These are phyloP conservation scores for Cryptus viduatorius DNA, from an alignment of 2,888 invertebrate species.

Conservation along the genomic window DNA sequence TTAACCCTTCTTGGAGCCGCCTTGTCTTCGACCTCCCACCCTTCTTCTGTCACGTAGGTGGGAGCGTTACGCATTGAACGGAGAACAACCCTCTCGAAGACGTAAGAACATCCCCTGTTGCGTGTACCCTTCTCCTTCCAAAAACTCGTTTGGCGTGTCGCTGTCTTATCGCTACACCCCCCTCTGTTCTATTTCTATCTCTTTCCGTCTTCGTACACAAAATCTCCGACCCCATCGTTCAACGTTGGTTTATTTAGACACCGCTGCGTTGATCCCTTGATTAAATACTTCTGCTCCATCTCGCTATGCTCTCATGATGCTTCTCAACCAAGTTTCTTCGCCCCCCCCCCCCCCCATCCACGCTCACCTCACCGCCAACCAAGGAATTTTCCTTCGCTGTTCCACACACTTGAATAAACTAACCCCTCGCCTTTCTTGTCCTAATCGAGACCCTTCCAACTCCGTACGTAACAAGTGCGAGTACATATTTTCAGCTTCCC, in stretches of 20 bases:
- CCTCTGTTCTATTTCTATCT: conserved; percentile 65
- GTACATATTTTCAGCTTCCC: conserved; percentile 10
- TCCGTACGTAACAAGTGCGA: not conserved
- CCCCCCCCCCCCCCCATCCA: not conserved
- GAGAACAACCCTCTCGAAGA: conserved; percentile 53
- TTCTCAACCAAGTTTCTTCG: conserved; percentile 32
- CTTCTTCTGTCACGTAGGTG: conserved; percentile 31
- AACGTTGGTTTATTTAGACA: conserved; percentile 81
- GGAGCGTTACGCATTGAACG: conserved; percentile 49
- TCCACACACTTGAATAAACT: conserved; percentile 10
- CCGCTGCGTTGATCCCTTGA: conserved; percentile 80
- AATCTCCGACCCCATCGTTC: conserved; percentile 81
- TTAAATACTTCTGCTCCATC: conserved; percentile 80
- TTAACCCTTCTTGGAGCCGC: conserved; percentile 80
- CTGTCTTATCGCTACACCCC: conserved; percentile 75
- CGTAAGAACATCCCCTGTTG: conserved; percentile 49
- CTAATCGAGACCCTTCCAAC: not conserved
- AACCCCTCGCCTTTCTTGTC: conserved; percentile 13
- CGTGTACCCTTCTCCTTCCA: conserved; percentile 38
- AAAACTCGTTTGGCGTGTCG: conserved; percentile 48
- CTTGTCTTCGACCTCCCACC: conserved; percentile 75
- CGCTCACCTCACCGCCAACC: conserved; percentile 21
- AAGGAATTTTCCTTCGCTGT: conserved; percentile 18
- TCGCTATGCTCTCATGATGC: conserved; percentile 59
- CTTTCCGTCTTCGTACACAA: conserved; percentile 68